Conservation (phyloP, 1,140 invertebrate species). For the Drosophila pseudoananassae region DNA sequence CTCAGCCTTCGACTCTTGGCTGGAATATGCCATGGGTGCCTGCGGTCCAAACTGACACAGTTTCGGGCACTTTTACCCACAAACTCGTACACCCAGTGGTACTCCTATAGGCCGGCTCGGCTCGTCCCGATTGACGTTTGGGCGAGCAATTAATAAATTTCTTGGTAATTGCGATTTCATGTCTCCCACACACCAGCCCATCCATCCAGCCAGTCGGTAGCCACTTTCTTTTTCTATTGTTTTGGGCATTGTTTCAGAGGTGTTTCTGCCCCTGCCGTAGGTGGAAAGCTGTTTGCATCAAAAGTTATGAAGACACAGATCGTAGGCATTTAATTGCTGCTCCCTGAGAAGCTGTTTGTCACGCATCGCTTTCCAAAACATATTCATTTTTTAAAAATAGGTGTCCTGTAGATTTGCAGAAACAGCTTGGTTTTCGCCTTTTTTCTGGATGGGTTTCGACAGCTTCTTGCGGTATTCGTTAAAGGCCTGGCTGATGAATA, state of each 20-base stretch:
- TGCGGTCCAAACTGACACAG: slow-evolving; percentile 54
- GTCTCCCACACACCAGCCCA: slow-evolving; percentile 22
- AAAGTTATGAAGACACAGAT: neutral
- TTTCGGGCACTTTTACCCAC: slow-evolving; percentile 46
- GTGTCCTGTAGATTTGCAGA: neutral
- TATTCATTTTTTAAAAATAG: neutral
- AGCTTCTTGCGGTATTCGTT: slow-evolving; percentile 5
- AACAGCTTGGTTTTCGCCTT: slow-evolving; percentile 3
- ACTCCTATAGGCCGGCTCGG: too few relatives aligned
- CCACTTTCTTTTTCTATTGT: slow-evolving; percentile 39
- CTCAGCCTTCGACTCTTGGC: slow-evolving; percentile 40
- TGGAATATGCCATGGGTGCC: slow-evolving; percentile 18
- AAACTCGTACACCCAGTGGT: neutral
- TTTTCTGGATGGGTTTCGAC: slow-evolving; percentile 18
- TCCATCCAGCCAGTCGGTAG: slow-evolving; percentile 3
- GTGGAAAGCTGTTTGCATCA: neutral
- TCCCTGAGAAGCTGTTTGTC: neutral
- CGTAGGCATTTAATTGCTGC: neutral
- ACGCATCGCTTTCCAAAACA: neutral
- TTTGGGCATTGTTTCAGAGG: slow-evolving; percentile 3
- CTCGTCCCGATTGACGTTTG: slow-evolving; percentile 31
- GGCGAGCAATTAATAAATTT: slow-evolving; percentile 51
- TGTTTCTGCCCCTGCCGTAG: slow-evolving; percentile 1
- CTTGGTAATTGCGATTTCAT: slow-evolving; percentile 38
- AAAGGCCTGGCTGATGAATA: slow-evolving; percentile 24